Conservation (phyloP, 2,113 vertebrate species). For the Psettodes erumei region DNA sequence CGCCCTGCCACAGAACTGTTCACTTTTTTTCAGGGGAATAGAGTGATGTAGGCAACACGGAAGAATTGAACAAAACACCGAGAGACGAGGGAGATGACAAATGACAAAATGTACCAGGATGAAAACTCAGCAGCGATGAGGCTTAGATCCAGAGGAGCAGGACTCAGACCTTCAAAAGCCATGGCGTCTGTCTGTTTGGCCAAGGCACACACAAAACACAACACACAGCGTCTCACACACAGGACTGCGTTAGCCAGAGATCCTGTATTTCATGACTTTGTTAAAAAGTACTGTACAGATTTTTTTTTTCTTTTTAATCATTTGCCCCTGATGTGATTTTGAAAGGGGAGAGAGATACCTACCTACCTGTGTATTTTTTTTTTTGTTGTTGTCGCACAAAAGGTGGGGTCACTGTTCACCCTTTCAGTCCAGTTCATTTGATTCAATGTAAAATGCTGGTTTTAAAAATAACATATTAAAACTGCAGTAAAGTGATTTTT, state of each 20-base stretch:
- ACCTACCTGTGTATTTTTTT: constrained; percentile 75
- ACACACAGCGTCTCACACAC: constrained; percentile 51
- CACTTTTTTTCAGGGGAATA: constrained; percentile 74
- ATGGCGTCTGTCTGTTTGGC: constrained; percentile 58
- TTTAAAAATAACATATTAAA: constrained; percentile 80
- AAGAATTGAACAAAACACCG: constrained; percentile 67
- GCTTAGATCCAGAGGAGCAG: constrained; percentile 79
- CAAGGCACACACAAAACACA: constrained; percentile 40
- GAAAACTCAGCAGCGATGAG: constrained; percentile 40
- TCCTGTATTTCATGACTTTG: constrained; percentile 89
- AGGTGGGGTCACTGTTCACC: constrained; percentile 86
- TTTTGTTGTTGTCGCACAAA: constrained; percentile 69
- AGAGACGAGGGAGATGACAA: constrained; percentile 40
- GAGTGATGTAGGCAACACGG: constrained; percentile 71
- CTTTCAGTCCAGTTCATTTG: constrained; percentile 78
- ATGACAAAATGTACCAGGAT: constrained; percentile 31
- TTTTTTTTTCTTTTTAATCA: constrained; percentile 76
- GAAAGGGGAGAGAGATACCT: constrained; percentile 65
- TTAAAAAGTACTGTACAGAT: constrained; percentile 94
- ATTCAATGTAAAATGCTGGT: constrained; percentile 80
- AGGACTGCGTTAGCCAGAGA: constrained; percentile 82
- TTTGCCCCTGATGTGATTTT: constrained; percentile 83
- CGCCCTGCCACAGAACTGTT: constrained; percentile 72
- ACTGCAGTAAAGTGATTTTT: constrained; percentile 80
- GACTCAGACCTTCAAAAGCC: constrained; percentile 72